Evolutionary conservation across 1,140 invertebrate genomes (phyloP).

Genomic region (Dendroctonus valens): DNA sequence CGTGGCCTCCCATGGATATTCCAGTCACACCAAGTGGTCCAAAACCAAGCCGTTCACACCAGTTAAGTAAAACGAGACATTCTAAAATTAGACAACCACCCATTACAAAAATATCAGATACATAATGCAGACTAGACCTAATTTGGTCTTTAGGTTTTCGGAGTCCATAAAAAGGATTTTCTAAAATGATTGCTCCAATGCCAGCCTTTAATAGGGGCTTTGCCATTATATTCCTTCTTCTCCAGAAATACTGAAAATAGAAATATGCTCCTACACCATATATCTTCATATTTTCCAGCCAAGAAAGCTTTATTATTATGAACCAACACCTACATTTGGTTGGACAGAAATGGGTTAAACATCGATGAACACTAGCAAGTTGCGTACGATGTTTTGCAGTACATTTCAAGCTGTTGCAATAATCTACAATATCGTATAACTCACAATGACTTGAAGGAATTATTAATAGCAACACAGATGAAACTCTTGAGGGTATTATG

Average conservation of each 20-base stretch:
- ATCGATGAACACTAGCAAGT: no score
- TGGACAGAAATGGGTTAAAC: no score
- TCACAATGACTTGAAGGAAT: no score
- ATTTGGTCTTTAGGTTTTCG: slow-evolving; percentile 90
- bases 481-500: no score
- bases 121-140: slow-evolving; percentile 90
- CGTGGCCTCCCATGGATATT: slow-evolving; percentile 99
- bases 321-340: no score
- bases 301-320: no score
- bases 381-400: no score
- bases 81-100: slow-evolving; percentile 95
- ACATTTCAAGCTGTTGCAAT: no score
- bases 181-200: slow-evolving; percentile 90
- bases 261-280: no score
- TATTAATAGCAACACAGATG: no score
- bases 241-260: slow-evolving; percentile 81
- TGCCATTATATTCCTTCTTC: slow-evolving; percentile 84
- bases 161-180: slow-evolving; percentile 96
- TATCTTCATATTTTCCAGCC: no score
- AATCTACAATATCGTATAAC: no score
- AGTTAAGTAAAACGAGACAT: slow-evolving; percentile 87
- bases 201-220: slow-evolving; percentile 89
- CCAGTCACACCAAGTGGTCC: slow-evolving; percentile 92
- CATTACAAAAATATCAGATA: slow-evolving; percentile 99
- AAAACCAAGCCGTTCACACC: slow-evolving; percentile 85